phyloP scores from a whole-genome alignment of 2,888 invertebrate species.

The Harpalus rubripes region DNA sequence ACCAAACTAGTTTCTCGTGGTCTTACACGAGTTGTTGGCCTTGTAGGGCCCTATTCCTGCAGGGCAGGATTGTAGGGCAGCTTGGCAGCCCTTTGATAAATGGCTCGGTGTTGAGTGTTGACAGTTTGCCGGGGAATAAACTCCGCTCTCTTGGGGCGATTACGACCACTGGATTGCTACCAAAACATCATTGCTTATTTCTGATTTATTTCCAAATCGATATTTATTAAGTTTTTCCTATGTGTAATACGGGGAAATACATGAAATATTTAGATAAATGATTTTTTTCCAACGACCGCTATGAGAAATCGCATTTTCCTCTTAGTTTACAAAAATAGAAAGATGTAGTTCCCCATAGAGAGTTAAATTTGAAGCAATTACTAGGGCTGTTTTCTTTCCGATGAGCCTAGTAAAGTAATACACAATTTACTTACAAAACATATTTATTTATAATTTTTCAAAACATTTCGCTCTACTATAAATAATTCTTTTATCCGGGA shows the following conservation, averaged over 20 bases:
- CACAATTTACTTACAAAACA: no score
- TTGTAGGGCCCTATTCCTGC: neutral
- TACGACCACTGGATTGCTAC: conserved; percentile 34
- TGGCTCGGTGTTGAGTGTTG: conserved; percentile 59
- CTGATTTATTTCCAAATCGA: conserved; percentile 6
- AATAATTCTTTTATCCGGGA: no score
- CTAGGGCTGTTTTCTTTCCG: no score
- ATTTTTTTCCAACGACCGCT: neutral
- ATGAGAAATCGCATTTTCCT: neutral
- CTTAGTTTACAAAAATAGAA: no score
- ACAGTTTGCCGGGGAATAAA: conserved; percentile 61
- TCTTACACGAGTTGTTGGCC: neutral
- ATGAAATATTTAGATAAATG: neutral
- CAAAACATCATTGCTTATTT: neutral
- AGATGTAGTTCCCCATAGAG: no score
- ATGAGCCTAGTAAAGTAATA: no score
- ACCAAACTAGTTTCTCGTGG: neutral
- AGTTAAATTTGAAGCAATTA: no score
- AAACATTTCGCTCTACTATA: no score
- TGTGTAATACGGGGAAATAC: neutral
- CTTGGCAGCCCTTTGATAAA: conserved; percentile 53
- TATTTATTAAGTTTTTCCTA: conserved; percentile 4
- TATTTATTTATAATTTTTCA: no score
- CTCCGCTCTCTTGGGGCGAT: conserved; percentile 59
- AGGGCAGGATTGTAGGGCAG: conserved; percentile 18